Percentiles rank a stretch among this genome's conserved stretches.
Conservation (phyloP, 2,888 invertebrate species). For the Crepidodera aurea region DNA sequence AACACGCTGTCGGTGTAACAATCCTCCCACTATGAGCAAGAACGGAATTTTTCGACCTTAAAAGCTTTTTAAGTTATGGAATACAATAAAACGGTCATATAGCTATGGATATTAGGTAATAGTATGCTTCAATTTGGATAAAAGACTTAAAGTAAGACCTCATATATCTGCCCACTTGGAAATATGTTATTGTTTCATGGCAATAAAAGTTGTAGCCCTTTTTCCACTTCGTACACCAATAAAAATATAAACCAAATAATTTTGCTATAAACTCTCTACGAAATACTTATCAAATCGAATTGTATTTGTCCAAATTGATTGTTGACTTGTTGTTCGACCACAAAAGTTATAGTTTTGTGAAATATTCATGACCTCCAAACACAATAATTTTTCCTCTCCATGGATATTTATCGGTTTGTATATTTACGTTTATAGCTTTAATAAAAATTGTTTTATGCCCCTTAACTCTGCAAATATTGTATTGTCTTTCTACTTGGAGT, state of each 20-base stretch:
- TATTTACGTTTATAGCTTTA: constrained; percentile 42
- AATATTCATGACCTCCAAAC: constrained; percentile 23
- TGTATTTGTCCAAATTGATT: constrained; percentile 16
- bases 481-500: constrained; percentile 39
- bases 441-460: constrained; percentile 43
- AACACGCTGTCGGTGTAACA: too few relatives aligned
- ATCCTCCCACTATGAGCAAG: too few relatives aligned
- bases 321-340: constrained; percentile 18
- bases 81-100: too few relatives aligned
- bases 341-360: constrained; percentile 26
- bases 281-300: constrained; percentile 1
- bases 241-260: not conserved
- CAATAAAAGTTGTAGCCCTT: too few relatives aligned
- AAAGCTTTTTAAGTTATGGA: too few relatives aligned
- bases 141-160: too few relatives aligned
- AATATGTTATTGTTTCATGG: too few relatives aligned
- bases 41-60: too few relatives aligned
- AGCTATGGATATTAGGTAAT: too few relatives aligned
- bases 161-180: too few relatives aligned
- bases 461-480: constrained; percentile 41
- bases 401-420: constrained; percentile 39
- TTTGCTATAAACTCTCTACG: not conserved
- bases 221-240: too few relatives aligned
- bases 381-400: constrained; percentile 26
- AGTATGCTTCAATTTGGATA: too few relatives aligned